Evolutionary conservation across 2,113 vertebrate species (phyloP), one percentile per base, ranked within the genome.

Genomic region (Pungitius pungitius): DNA sequence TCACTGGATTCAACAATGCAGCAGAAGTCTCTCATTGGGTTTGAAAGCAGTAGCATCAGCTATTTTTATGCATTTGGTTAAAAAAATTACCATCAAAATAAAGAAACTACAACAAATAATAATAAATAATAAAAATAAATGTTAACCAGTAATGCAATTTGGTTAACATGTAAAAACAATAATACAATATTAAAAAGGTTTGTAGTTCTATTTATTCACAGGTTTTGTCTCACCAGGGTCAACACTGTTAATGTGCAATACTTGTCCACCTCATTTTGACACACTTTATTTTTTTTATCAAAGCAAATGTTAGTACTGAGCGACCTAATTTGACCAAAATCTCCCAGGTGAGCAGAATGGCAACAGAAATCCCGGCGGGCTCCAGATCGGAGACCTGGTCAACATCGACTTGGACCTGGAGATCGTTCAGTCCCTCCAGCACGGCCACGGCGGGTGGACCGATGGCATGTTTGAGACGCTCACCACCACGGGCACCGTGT

Each of bases 381-480:
- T 99, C 73, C 97, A 99, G 77, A 99, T 99, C 69, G 96, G 97
- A 73, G 98, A 99, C 91, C 92, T 99, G 82, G 98, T 99, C 71
- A 99, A 99, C 92, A 99, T 99, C 75, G 98, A 99, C 88, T 92
- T 99, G 66, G 98, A 99, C 81, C 93, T 99, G 47, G 98, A 99
- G 92, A 99, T 99, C 22, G 98, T 99, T 55, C 98, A 99, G 95
- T 99, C 97, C 45, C 94, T 99, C 80, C 98, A 99, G 80, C 98
- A 99, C 12, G 98, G 98, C n/a, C 98, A 99, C 0, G 98, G 98
- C 13, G 98, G 98, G 55, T 99, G 98, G 98, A 99, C 98, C 1
- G 98, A 99, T 77, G 98, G 98, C 87, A 99, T 99, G 98, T 99
- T 99, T 83, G 98, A 99, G 89, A 99, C 98, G 8, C 95, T 99